Evolutionary conservation across 1,140 invertebrate species (phyloP).

Genomic region (Aporrectodea caliginosa): DNA sequence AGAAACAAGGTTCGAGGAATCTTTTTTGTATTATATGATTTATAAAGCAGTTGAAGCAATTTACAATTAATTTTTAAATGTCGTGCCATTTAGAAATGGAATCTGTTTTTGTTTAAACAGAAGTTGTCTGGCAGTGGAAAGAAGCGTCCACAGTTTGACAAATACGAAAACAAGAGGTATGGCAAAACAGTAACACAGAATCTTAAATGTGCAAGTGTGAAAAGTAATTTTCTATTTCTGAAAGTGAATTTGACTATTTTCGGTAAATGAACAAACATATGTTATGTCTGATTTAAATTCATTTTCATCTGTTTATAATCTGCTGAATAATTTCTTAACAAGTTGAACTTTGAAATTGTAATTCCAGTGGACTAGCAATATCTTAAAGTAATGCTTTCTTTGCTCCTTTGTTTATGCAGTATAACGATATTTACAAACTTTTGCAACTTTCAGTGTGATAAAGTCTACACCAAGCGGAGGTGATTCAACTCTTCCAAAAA

Average conservation of each 20-base stretch:
- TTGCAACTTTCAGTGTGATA: not conserved
- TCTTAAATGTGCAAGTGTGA: not conserved
- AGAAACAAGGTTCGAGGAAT: too few species aligned
- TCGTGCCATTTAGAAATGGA: not conserved
- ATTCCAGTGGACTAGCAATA: not conserved
- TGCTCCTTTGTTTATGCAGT: not conserved
- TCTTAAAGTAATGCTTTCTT: not conserved
- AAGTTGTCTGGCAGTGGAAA: conserved; percentile 78
- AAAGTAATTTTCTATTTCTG: not conserved
- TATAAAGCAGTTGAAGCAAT: not conserved
- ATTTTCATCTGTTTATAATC: not conserved
- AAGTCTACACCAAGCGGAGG: not conserved
- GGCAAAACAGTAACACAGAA: not conserved
- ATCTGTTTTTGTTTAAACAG: conserved; percentile 40
- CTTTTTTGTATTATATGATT: too few species aligned
- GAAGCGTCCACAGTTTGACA: conserved; percentile 80
- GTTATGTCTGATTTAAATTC: not conserved
- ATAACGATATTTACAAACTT: not conserved
- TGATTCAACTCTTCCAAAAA: not conserved
- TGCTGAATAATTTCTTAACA: too few species aligned
- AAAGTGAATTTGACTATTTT: too few species aligned
- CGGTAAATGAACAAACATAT: too few species aligned
- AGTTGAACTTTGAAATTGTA: too few species aligned
- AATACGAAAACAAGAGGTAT: conserved; percentile 73
- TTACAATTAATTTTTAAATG: conserved; percentile 18